Evolutionary conservation across 37 sponge, comb jelly and placozoan genomes (phyloP).

Genomic region (Aphrocallistes beatrix): DNA sequence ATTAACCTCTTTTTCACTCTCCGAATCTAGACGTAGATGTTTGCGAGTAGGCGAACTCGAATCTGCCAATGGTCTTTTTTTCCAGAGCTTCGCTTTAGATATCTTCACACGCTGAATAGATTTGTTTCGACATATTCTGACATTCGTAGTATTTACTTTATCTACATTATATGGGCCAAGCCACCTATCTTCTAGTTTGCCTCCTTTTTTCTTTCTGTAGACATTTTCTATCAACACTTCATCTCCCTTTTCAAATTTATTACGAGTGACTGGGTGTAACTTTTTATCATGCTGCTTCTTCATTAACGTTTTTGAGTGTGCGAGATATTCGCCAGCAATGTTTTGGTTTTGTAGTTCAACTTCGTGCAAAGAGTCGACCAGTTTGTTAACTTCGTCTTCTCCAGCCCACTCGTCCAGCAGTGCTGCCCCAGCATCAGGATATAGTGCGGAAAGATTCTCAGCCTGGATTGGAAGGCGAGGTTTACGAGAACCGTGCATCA

Average conservation of each 20-base stretch:
- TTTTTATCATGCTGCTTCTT: neutral
- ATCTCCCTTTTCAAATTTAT: neutral
- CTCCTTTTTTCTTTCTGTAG: neutral
- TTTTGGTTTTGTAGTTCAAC: neutral
- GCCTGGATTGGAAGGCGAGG: neutral
- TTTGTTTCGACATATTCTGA: neutral
- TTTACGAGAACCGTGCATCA: neutral
- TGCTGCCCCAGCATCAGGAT: no score
- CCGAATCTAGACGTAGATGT: neutral
- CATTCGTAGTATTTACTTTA: neutral
- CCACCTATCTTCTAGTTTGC: neutral
- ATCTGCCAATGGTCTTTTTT: neutral
- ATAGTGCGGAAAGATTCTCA: neutral
- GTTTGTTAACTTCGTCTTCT: no score
- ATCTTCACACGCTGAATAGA: neutral
- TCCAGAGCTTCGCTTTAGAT: neutral
- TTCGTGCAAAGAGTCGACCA: neutral
- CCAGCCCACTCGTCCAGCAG: no score
- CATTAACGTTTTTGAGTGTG: neutral
- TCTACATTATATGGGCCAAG: neutral
- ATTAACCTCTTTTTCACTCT: no score
- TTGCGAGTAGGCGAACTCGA: neutral
- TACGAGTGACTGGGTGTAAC: neutral
- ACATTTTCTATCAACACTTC: neutral
- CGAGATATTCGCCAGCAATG: neutral